Percentiles rank a stretch among this genome's conserved stretches.
These are phyloP conservation scores for Cartodere bifasciata DNA, from an alignment of 2,888 invertebrate genomes.

Conservation along the genomic window DNA sequence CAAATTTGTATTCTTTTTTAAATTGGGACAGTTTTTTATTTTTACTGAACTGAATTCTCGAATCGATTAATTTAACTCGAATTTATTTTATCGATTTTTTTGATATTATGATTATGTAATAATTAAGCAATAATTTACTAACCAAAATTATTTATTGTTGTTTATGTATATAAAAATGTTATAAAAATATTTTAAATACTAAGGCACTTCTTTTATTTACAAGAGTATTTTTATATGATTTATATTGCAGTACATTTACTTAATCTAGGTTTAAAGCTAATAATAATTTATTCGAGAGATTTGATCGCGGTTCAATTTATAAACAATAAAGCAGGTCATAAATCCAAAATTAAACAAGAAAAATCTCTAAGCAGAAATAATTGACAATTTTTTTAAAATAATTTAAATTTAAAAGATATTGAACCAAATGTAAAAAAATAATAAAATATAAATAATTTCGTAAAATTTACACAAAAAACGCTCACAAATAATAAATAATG, in stretches of 20 bases:
- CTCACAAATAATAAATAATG: no score
- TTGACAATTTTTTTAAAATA: constrained; percentile 1
- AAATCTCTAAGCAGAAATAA: no score
- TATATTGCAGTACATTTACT: no score
- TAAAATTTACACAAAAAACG: background rate
- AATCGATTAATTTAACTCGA: background rate
- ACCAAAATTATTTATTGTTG: constrained; percentile 12
- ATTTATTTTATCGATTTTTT: constrained; percentile 3
- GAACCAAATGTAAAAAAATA: background rate
- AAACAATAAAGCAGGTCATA: no score
- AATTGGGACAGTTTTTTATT: no score
- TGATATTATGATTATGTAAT: constrained; percentile 11
- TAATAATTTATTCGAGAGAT: no score
- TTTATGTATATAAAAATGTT: constrained; percentile 11
- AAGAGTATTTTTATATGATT: constrained; percentile 5
- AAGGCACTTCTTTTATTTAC: constrained; percentile 5
- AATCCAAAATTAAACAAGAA: no score
- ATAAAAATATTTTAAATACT: constrained; percentile 6
- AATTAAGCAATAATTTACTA: constrained; percentile 19
- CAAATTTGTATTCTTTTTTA: no score
- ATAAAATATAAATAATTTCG: background rate
- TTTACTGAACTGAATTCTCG: no score
- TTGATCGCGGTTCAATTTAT: no score
- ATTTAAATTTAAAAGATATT: background rate
- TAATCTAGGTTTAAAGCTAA: no score